Evolutionary conservation across 2,113 vertebrate species (phyloP), one percentile per base, ranked within the genome.

Genomic region (Pseudolaguvia tuberculata): DNA sequence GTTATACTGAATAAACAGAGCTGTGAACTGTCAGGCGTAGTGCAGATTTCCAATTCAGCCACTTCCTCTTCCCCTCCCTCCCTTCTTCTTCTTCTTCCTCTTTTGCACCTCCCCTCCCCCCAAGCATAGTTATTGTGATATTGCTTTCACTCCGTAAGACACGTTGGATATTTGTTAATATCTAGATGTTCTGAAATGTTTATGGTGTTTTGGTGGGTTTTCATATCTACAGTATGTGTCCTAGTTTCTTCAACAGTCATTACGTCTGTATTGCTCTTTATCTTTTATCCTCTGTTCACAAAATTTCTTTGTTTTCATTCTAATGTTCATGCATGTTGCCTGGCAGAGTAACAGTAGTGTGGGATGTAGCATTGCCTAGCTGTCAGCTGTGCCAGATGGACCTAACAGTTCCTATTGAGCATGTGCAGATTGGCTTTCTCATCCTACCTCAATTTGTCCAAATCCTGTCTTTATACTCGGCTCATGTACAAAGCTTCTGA

Each of bases 1-100:
- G 81, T 83, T 82, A 81, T 81, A 82, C 85, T 76, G 84, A 88
- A 85, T 85, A 87, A 89, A 89, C 86, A 86, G 83, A 77, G 79
- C 86, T 81, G 83, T 77, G 82, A 85, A 89, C 83, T 86, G 85
- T 90, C 87, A 86, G 84, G 80, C 89, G 78, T 82, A 75, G 76
- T 83, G 58, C 66, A 55, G 55, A 71, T 81, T 80, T 78, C 76
- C 48, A 76, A 77, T 79, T 70, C 70, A 15, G 51, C 35, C 29
- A 78, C 65, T 56, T 65, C 75, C 52, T 29, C 53, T 75, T 70
- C 52, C 56, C 50, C 31, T 42, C 58, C 31, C 31, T 25, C 70
- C n/a, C n/a, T n/a, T n/a, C n/a, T n/a, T 8, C 23, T 69, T 58
- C n/a, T 45, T 59, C 42, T 75, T 74, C 70, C 62, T 11, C 53